phyloP scores from a whole-genome alignment of 1,140 invertebrate genomes.

The Drosophila lacertosa region DNA sequence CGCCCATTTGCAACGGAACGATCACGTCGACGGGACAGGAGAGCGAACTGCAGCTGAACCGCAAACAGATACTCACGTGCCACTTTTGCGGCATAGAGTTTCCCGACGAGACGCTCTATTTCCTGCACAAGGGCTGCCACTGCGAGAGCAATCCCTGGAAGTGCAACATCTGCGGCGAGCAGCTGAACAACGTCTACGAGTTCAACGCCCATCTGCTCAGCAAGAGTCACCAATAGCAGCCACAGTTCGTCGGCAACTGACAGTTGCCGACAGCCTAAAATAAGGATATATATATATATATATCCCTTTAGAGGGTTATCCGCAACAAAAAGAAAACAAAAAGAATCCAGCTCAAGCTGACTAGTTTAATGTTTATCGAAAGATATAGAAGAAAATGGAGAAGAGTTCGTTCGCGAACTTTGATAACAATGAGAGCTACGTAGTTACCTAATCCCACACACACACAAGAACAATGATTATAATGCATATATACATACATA shows the following conservation, averaged over 20 bases:
- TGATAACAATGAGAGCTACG: conserved; percentile 69
- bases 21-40: conserved; percentile 88
- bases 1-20: conserved; percentile 86
- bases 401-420: conserved; percentile 11
- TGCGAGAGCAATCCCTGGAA: conserved; percentile 98
- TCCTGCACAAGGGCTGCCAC: conserved; percentile 98
- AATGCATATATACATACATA: conserved; percentile 3
- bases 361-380: conserved; percentile 11
- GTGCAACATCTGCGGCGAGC: conserved; percentile 98
- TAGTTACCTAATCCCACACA: conserved; percentile 73
- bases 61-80: conserved; percentile 88
- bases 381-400: conserved; percentile 38
- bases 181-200: conserved; percentile 96
- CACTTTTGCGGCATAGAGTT: conserved; percentile 97
- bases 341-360: not conserved
- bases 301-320: no score
- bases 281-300: conserved; percentile 10
- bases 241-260: conserved; percentile 68
- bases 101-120: conserved; percentile 97
- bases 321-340: not conserved
- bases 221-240: conserved; percentile 92
- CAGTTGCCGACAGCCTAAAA: conserved; percentile 2
- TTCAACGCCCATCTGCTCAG: conserved; percentile 98
- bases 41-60: conserved; percentile 83
- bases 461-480: conserved; percentile 19